A percentile compares a stretch with the other conserved stretches of the same genome.
phyloP scores from a whole-genome alignment of 2,113 vertebrate species.

The Athene noctua region DNA sequence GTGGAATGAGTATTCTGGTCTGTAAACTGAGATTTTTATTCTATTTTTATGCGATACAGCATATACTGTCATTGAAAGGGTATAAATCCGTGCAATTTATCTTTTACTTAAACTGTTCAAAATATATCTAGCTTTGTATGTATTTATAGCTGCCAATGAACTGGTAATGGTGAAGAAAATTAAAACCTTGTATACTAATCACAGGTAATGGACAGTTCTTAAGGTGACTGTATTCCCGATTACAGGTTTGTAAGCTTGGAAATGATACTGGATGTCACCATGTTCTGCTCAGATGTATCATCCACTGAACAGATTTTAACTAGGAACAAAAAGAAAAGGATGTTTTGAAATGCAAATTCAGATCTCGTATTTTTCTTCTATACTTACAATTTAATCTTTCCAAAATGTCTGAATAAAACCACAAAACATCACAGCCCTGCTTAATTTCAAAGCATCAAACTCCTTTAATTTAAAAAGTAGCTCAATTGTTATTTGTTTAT shows the following conservation, averaged over 20 bases:
- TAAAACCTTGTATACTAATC: background rate
- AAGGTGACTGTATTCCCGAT: background rate
- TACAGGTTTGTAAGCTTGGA: background rate
- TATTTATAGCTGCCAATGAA: background rate
- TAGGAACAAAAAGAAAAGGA: background rate
- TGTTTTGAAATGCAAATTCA: conserved; percentile 56
- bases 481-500: conserved; percentile 31
- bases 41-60: background rate
- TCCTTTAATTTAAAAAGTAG: background rate
- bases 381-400: conserved; percentile 19
- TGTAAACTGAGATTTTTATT: background rate
- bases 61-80: background rate
- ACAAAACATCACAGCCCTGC: background rate
- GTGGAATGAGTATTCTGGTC: background rate
- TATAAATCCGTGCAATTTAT: background rate
- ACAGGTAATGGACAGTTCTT: background rate
- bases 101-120: background rate
- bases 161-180: background rate
- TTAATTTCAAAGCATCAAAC: conserved; percentile 24
- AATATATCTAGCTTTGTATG: background rate
- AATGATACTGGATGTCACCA: background rate
- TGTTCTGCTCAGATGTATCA: background rate
- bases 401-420: background rate
- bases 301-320: background rate
- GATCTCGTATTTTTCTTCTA: background rate